Evolutionary conservation across 2,888 invertebrate genomes (phyloP).

Genomic region (Ypsolopha scabrella): DNA sequence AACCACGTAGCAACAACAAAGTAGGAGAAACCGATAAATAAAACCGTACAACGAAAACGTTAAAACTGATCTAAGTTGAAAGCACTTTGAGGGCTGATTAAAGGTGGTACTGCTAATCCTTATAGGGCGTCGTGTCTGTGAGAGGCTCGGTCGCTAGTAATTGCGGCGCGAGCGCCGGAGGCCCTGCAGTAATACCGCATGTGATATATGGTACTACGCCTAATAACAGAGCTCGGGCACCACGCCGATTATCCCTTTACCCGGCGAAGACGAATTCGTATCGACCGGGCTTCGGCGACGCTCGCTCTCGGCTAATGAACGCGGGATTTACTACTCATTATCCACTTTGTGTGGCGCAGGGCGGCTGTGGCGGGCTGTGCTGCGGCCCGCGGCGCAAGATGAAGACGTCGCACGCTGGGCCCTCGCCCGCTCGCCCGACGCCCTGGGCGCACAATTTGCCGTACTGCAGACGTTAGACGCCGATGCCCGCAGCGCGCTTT

Average conservation of each 20-base stretch:
- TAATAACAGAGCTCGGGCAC: constrained; percentile 58
- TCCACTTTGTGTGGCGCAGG: constrained; percentile 41
- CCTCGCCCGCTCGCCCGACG: constrained; percentile 10
- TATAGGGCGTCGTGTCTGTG: constrained; percentile 43
- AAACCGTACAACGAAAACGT: background rate
- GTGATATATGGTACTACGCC: constrained; percentile 67
- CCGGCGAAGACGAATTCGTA: constrained; percentile 58
- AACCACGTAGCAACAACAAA: background rate
- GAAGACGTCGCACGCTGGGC: constrained; percentile 47
- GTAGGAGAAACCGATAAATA: background rate
- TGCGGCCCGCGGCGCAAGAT: constrained; percentile 35
- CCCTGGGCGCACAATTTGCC: constrained; percentile 57
- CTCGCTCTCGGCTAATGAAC: constrained; percentile 61
- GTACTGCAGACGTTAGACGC: constrained; percentile 30
- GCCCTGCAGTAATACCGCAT: constrained; percentile 51
- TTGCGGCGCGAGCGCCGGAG: constrained; percentile 59
- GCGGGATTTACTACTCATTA: constrained; percentile 64
- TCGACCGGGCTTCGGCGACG: constrained; percentile 46
- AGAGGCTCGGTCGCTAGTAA: constrained; percentile 43
- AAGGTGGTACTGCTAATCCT: constrained; percentile 3
- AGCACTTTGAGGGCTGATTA: background rate
- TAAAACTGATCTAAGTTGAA: background rate
- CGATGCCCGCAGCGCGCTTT: constrained; percentile 48
- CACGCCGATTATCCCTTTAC: constrained; percentile 64
- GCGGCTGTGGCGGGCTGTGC: constrained; percentile 22